These are phyloP conservation scores for Phengaris arion DNA, from an alignment of 2,888 invertebrate species.

Conservation along the genomic window DNA sequence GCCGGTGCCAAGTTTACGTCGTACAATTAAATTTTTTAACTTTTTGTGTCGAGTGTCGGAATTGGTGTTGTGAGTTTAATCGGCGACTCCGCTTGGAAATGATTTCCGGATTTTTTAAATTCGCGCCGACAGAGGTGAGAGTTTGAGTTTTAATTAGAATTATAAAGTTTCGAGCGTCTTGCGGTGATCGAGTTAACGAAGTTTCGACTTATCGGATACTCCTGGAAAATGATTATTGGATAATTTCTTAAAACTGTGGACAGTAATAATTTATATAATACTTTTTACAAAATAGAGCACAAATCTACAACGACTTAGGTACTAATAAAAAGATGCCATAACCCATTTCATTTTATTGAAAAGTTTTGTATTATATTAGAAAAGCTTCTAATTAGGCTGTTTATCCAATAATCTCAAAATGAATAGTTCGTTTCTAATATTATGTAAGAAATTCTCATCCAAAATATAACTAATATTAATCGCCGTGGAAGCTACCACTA, in stretches of 20 bases:
- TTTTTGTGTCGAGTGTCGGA: slow-evolving; percentile 44
- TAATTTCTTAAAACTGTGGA: not conserved
- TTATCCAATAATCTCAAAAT: no score
- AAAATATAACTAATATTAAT: no score
- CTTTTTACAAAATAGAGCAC: not conserved
- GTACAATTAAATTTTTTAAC: slow-evolving; percentile 31
- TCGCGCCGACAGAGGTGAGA: slow-evolving; percentile 62
- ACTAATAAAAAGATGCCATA: not conserved
- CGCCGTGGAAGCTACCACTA: no score
- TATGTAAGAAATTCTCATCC: no score
- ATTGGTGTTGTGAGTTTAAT: slow-evolving; percentile 57
- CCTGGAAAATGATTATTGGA: not conserved
- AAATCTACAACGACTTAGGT: not conserved
- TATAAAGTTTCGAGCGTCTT: slow-evolving; percentile 3
- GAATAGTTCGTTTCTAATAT: no score
- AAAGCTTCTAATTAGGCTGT: no score
- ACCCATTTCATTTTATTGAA: not conserved
- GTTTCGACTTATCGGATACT: not conserved
- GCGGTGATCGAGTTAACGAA: slow-evolving; percentile 3
- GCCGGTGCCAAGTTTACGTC: slow-evolving; percentile 39
- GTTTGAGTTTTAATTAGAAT: slow-evolving; percentile 26
- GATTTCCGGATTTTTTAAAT: slow-evolving; percentile 58
- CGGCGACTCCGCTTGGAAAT: slow-evolving; percentile 60
- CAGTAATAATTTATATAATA: not conserved
- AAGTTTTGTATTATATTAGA: no score